Base-by-base conservation (phyloP, 2,113 vertebrate species). In the Gavia stellata region DNA sequence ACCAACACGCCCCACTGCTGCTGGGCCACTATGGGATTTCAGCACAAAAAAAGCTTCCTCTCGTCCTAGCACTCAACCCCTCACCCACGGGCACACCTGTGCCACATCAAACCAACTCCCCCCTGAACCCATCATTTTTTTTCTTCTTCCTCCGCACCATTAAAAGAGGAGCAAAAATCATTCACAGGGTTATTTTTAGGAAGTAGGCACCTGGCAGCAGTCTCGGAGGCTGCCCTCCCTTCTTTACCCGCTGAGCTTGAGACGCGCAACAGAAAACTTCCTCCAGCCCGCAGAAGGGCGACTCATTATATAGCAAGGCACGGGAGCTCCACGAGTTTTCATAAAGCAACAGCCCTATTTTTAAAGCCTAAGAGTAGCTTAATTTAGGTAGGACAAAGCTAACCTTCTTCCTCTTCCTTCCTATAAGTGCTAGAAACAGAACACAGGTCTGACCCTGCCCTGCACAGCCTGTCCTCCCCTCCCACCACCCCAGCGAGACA, bases 251-350 rank as follows among this genome's bases (percentile, higher is more conserved):
- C 71, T 1, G 28, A 86, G 33, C 17, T 13, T 1, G 5, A 47
- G 81, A 34, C 6, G 14, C 38, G 13, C 56, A 49, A 7, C 58
- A 62, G 33, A 74, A 52, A 80, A 18, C 38, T 17, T 52, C 33
- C 53, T 19, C 72, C 4, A 8, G 50, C 18, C 14, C 1, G 3
- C 50, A 38, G 42, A 67, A 23, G 9, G 19, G 47, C 5, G 1
- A n/a, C 47, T 24, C 29, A 1, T 15, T 14, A 8, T 1, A 0
- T 1, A 25, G 38, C 26, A 3, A 0, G 2, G 56, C 62, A 31
- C 3, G 0, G 28, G 58, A 71, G 56, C 24, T 28, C 73, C 42
- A 36, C 2, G 1, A 61, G 21, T 14, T 74, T n/a, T 47, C 38
- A 6, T 4, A 55, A 52, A 74, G 62, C 49, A 47, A 38, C 28